These are phyloP conservation scores for Tinamus major DNA, from an alignment of 2,797 vertebrate genomes.

Conservation along the genomic window DNA sequence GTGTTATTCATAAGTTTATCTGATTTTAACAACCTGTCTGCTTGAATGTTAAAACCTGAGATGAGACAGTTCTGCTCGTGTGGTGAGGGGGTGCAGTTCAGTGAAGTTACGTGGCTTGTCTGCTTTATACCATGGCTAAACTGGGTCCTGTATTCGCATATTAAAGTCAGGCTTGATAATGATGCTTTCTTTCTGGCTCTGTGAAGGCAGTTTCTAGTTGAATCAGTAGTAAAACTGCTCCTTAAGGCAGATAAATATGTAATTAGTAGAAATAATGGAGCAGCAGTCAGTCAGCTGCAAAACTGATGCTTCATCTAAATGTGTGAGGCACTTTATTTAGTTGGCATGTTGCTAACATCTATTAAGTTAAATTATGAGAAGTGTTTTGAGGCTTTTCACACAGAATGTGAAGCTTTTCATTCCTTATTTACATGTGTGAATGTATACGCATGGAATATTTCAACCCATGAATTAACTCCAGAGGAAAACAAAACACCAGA, in stretches of 20 bases:
- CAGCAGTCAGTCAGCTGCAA: constrained; percentile 71
- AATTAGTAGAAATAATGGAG: constrained; percentile 76
- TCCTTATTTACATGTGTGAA: constrained; percentile 72
- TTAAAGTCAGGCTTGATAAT: constrained; percentile 63
- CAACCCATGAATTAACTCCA: constrained; percentile 71
- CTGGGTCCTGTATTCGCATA: constrained; percentile 55
- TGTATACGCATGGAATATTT: constrained; percentile 62
- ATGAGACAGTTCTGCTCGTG: not conserved
- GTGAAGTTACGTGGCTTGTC: not conserved
- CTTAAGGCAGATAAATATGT: constrained; percentile 74
- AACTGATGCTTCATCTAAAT: constrained; percentile 69
- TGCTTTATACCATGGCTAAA: not conserved
- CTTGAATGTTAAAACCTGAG: not conserved
- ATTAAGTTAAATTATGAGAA: constrained; percentile 81
- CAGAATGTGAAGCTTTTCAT: constrained; percentile 67
- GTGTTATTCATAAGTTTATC: not conserved
- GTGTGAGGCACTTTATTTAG: constrained; percentile 71
- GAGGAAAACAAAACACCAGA: constrained; percentile 73
- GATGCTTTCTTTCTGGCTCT: constrained; percentile 66
- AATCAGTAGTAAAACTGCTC: constrained; percentile 63
- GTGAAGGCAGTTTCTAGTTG: constrained; percentile 67
- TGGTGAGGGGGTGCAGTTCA: not conserved
- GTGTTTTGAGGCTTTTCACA: constrained; percentile 75
- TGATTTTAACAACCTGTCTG: not conserved
- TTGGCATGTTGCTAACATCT: constrained; percentile 74